Base-by-base conservation (phyloP, 2,888 invertebrate genomes). In the Liodrosophila aerea region DNA sequence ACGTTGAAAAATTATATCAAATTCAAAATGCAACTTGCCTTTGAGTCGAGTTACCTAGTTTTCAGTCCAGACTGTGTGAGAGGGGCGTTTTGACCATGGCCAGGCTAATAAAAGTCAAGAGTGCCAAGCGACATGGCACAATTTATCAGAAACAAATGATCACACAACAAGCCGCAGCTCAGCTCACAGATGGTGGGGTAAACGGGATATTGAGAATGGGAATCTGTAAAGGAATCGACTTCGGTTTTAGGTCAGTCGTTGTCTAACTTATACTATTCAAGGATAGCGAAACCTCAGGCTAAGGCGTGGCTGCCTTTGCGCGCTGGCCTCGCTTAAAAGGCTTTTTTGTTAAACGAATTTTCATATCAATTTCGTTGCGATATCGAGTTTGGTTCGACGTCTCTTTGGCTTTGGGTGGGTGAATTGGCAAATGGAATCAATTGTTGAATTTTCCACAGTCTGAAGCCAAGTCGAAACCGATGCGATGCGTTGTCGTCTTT, bases 81-180 rank as follows among this genome's bases (percentile, higher is more conserved):
- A 59, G 60, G 64, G 64, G 36, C 52, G 45, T 51, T 54, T 63
- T 66, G 82, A 75, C 83, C 71, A 71, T 67, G 83, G 85, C 67
- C 85, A 56, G 81, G 30, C 30, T 71, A 85, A 84, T 86, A 86
- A 84, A 84, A 82, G 81, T 82, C 86, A 76, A 86, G 67, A 71
- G 71, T 75, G 83, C 63, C 73, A 65, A 62, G 71, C 84, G 77
- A 73, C 81, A 65, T 73, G 85, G 64, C 69, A 67, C 67, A 81
- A 81, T 82, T 86, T 86, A 82, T 82, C 81, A 76, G 61, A 69
- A 62, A 59, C 77, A 86, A 82, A 84, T 76, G 86, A 82, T 82
- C 81, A 67, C 81, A 67, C 71, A 69, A 62, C 71, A 69, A 76
- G 64, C 63, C 46, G 44, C 53, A 16, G 22, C 49, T 51, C 50